Evolutionary conservation across 2,113 vertebrate species (phyloP), one percentile per base, ranked within the genome.

Genomic region (Sclerurus mexicanus): DNA sequence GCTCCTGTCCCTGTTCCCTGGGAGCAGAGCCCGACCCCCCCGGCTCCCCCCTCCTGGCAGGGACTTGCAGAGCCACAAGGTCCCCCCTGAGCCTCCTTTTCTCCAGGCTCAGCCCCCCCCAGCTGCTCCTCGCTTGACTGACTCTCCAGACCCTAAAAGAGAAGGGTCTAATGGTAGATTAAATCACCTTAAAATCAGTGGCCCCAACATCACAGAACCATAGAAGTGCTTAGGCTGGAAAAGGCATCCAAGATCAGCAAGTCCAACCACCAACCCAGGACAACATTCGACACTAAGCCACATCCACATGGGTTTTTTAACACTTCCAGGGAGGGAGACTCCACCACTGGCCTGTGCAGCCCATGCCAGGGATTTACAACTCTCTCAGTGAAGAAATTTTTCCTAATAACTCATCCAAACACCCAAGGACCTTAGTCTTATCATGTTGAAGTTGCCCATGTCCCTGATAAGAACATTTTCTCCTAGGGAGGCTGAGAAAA

Each of bases 211-310:
- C 60, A 40, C 27, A 63, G 60, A 39, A 27, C 27, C 15, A 69
- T 0, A 9, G 47, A 63, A 39, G 4, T 24, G 3, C 46, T 55
- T 1, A 3, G 4, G 10, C 3, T 63, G 30, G 40, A 55, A 72
- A 71, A 35, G 10, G 4, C 8, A 40, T 20, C 56, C 30, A 63
- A 21, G 6, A 21, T 40, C 62, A 14, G 14, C 9, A 3, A 33
- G 12, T 40, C 30, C 15, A n/a, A 16, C 7, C 55, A n/a, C 5
- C 39, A 39, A 4, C 23, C 17, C 64, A 63, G 28, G 47, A 12
- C 19, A n/a, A 6, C 0, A 14, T 19, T n/a, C 64, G 46, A 22
- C 55, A 10, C 56, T 21, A 3, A 30, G 12, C 30, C 66, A 71
- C 75, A 31, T 35, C 66, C 75, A 2, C 4, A 24, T 40, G n/a